A percentile compares a stretch with the other conserved stretches of the same genome.
Conservation (phyloP, 2,113 vertebrate genomes). For the Lanius collurio region DNA sequence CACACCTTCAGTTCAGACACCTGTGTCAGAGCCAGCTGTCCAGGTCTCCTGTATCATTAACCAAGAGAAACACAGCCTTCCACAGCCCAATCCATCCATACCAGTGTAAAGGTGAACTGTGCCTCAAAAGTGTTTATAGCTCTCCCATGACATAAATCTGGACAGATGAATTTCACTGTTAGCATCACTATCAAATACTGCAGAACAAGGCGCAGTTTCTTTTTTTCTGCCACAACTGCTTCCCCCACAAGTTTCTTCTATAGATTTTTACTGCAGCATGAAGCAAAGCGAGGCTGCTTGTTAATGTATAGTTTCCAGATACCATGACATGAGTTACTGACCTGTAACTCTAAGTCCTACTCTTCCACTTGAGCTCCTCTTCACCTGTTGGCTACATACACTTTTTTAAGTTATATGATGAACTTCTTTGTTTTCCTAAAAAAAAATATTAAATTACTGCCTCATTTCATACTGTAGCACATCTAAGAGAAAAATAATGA, state of each 20-base stretch:
- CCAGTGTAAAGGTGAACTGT: neutral
- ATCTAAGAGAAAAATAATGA: neutral
- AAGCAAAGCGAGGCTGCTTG: rapidly evolving
- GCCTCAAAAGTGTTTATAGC: neutral
- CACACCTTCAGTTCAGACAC: neutral
- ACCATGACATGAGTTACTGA: neutral
- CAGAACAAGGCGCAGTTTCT: neutral
- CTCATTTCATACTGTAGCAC: neutral
- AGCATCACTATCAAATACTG: neutral
- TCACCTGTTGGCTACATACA: neutral
- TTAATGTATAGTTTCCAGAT: neutral
- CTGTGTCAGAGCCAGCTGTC: neutral
- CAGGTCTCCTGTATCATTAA: neutral
- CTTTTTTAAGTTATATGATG: neutral
- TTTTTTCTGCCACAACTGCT: neutral
- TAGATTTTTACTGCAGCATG: neutral
- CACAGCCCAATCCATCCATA: neutral
- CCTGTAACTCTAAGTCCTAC: neutral
- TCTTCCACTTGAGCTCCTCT: neutral
- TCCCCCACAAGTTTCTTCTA: neutral
- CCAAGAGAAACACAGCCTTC: neutral
- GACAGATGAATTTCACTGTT: neutral
- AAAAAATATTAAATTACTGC: neutral
- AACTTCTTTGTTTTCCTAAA: neutral
- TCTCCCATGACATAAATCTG: neutral